Percentiles rank a stretch among this genome's conserved stretches.
Evolutionary conservation across 2,888 invertebrate species (phyloP).

Genomic region (Agrotis ipsilon): DNA sequence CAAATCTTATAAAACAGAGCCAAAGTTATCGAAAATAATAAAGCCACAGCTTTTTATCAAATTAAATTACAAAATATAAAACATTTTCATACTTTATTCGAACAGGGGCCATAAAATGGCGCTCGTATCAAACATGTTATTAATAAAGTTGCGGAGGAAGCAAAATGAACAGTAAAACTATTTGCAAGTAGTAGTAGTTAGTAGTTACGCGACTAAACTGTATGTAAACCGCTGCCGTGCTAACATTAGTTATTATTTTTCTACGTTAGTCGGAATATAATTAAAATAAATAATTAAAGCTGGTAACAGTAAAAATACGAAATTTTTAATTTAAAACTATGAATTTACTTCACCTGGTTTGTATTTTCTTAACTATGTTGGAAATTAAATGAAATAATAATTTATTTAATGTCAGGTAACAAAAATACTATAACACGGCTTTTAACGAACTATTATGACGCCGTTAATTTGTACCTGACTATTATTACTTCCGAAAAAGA

Average conservation of each 20-base stretch:
- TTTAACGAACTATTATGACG: too few relatives aligned
- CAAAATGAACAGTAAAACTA: conserved; percentile 27
- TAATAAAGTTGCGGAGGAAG: conserved; percentile 40
- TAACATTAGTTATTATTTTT: conserved; percentile 21
- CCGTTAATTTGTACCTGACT: too few relatives aligned
- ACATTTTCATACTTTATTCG: background rate
- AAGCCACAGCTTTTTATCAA: background rate
- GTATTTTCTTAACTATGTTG: background rate
- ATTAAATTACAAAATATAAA: background rate
- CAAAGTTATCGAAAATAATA: background rate
- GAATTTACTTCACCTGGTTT: background rate
- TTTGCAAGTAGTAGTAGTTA: conserved; percentile 26
- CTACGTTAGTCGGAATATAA: conserved; percentile 33
- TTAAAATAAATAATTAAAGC: background rate
- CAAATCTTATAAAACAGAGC: background rate
- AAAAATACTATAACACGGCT: too few relatives aligned
- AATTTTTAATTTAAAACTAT: too few relatives aligned
- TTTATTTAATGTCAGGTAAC: too few relatives aligned
- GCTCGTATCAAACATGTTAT: conserved; percentile 16
- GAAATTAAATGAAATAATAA: too few relatives aligned
- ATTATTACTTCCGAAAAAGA: too few relatives aligned
- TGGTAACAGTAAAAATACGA: too few relatives aligned
- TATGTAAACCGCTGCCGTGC: conserved; percentile 5
- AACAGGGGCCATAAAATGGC: conserved; percentile 32
- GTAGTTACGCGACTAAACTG: conserved; percentile 18